A percentile compares a stretch with the other conserved stretches of the same genome.
Evolutionary conservation across 2,113 vertebrate species (phyloP).

Genomic region (Peromyscus polionotus): DNA sequence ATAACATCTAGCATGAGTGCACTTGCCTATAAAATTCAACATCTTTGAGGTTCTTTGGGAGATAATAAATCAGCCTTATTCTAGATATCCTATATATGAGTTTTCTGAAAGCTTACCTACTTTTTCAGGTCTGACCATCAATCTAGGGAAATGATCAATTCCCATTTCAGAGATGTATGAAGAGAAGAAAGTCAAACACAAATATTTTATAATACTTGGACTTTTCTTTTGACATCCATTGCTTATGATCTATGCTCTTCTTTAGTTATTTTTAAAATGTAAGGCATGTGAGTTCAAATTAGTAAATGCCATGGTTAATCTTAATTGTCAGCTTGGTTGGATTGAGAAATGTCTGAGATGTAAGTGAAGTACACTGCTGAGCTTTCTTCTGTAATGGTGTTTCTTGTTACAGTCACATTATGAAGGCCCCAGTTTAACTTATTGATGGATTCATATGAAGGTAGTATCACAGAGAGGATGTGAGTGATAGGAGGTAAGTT

Average conservation of each 20-base stretch:
- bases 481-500: not conserved
- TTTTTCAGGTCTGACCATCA: not conserved
- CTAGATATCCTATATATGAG: not conserved
- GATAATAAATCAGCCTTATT: constrained; percentile 23
- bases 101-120: not conserved
- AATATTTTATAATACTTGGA: not conserved
- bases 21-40: constrained; percentile 30
- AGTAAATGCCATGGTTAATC: not conserved
- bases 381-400: not conserved
- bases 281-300: not conserved
- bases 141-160: not conserved
- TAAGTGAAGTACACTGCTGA: too few relatives aligned
- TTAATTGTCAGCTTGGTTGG: not conserved
- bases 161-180: constrained; percentile 9
- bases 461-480: not conserved
- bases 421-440: not conserved
- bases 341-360: not conserved
- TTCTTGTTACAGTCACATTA: not conserved
- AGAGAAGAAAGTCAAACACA: constrained; percentile 13
- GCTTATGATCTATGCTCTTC: not conserved
- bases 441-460: not conserved
- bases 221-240: not conserved
- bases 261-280: constrained; percentile 43
- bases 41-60: not conserved
- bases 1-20: not conserved